Evolutionary conservation across 2,888 invertebrate genomes (phyloP).

Genomic region (Mythimna lalbum): DNA sequence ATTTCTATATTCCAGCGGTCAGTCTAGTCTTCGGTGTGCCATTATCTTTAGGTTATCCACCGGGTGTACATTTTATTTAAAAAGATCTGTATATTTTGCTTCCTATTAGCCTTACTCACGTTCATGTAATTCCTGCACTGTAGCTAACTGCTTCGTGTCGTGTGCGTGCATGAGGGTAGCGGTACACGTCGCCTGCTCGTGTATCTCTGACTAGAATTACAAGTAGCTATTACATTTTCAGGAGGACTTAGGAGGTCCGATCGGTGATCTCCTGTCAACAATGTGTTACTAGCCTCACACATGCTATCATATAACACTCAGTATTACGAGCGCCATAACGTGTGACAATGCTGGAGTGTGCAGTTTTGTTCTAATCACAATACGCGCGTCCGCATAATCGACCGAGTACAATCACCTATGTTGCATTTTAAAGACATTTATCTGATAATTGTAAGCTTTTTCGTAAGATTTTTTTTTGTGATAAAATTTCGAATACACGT

Average conservation of each 20-base stretch:
- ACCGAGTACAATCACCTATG: conserved; percentile 67
- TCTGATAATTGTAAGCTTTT: conserved; percentile 68
- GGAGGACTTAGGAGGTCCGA: conserved; percentile 92
- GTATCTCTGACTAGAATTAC: conserved; percentile 75
- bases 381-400: conserved; percentile 64
- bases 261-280: conserved; percentile 92
- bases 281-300: conserved; percentile 89
- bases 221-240: conserved; percentile 89
- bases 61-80: conserved; percentile 79
- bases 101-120: conserved; percentile 74
- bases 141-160: conserved; percentile 84
- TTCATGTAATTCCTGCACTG: conserved; percentile 85
- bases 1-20: conserved; percentile 36
- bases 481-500: conserved; percentile 71
- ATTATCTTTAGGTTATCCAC: conserved; percentile 69
- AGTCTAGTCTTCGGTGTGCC: conserved; percentile 70
- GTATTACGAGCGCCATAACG: conserved; percentile 78
- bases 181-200: conserved; percentile 61
- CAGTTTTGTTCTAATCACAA: conserved; percentile 60
- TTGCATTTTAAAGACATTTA: conserved; percentile 82
- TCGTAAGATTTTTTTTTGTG: conserved; percentile 56
- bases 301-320: conserved; percentile 76
- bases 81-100: conserved; percentile 90
- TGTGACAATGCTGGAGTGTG: conserved; percentile 75
- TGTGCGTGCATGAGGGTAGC: conserved; percentile 80